Base-by-base conservation (phyloP, 2,888 invertebrate species). In the Thymelicus acteon region DNA sequence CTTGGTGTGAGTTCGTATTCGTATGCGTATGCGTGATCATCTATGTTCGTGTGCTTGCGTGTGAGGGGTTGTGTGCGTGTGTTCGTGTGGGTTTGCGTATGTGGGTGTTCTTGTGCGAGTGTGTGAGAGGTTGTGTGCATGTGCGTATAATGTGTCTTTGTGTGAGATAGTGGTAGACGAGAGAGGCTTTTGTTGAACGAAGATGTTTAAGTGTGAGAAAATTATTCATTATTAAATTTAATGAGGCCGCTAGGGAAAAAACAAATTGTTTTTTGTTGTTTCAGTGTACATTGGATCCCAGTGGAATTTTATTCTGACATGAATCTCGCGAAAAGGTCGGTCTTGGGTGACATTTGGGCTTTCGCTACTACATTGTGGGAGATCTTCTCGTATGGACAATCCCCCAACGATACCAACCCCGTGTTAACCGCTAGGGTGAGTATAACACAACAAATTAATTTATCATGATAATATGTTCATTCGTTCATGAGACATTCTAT, bases 311-410 rank as follows among this genome's bases (percentile, higher is more conserved):
- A 97, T 84, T 85, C 94, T 0, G 96, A 96, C 84, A 94, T 96
- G 81, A 95, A 95, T 80, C 90, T 94, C 76, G 97, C 96, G 13
- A 95, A 95, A 83, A 91, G 94, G 10, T 96, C 96, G 24, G 94
- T 95, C 0, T 94, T 95, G 67, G 97, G 97, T 12, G 98, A 98
- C 82, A 96, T 98, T 31, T 99, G 98, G 97, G 98, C 98, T 6
- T 96, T 97, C 83, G 98, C 97, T 0, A 98, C 98, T 5, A 98
- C 98, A 0, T 86, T 98, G 19, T 98, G 98, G 97, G 97, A 98
- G 88, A 97, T 98, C 77, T 98, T 98, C 90, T 96, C 97, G 0
- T 96, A 95, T 77, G 98, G 98, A 0, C 94, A 92, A 63, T 89
- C 90, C 24, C 92, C 94, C 0, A 82, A 90, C 0, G 89, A 91